A percentile compares a stretch with the other conserved stretches of the same genome.
Conservation (phyloP, 1,140 invertebrate species). For the Neodiprion virginianus region DNA sequence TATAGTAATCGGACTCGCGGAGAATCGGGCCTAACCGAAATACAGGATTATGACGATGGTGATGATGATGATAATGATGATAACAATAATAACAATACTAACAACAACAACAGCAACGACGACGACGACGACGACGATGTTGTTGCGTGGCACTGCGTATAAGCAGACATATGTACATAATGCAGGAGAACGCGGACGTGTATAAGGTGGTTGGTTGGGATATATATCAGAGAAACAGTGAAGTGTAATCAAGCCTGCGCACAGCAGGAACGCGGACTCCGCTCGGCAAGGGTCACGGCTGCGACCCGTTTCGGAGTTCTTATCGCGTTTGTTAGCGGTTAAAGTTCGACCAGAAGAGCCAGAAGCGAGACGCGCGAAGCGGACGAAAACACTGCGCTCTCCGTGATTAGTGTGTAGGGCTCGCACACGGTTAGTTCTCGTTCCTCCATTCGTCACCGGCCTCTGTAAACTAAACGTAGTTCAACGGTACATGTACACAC, state of each 20-base stretch:
- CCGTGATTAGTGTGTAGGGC: background rate
- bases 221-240: no score
- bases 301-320: constrained; percentile 53
- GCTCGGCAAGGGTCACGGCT: constrained; percentile 54
- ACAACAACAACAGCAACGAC: no score
- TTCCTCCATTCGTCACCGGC: no score
- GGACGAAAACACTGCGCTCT: background rate
- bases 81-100: no score
- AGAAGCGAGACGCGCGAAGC: background rate
- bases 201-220: background rate
- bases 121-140: no score
- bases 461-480: no score
- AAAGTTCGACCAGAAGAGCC: constrained; percentile 12
- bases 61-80: no score
- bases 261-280: background rate
- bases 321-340: constrained; percentile 10
- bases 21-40: no score
- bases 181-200: background rate
- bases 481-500: background rate
- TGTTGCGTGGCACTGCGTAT: no score
- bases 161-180: no score
- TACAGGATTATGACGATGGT: no score
- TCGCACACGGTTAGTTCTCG: background rate
- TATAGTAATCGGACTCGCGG: no score
- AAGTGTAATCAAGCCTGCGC: background rate